phyloP scores from a whole-genome alignment of 1,140 invertebrate genomes.

The Temnothorax nylanderi region DNA sequence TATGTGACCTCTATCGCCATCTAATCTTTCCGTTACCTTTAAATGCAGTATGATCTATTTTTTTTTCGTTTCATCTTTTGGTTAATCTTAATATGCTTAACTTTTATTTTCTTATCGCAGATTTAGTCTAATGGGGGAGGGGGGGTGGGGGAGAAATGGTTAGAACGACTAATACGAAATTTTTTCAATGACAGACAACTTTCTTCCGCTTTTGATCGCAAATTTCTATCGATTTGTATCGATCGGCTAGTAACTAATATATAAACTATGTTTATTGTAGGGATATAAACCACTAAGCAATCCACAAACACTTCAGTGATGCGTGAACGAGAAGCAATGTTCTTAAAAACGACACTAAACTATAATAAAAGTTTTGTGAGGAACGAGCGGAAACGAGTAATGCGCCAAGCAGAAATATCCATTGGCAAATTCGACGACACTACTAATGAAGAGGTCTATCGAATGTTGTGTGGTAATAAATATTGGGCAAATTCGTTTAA shows the following conservation, averaged over 20 bases:
- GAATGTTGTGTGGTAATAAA: slow-evolving; percentile 50
- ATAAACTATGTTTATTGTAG: slow-evolving; percentile 67
- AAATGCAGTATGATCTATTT: slow-evolving; percentile 36
- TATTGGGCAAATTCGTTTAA: slow-evolving; percentile 43
- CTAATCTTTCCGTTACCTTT: slow-evolving; percentile 11
- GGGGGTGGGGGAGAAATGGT: no score
- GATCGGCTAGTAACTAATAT: slow-evolving; percentile 12
- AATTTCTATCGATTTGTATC: not conserved
- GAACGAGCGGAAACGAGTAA: slow-evolving; percentile 34
- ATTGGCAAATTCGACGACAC: slow-evolving; percentile 45
- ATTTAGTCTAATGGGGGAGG: not conserved
- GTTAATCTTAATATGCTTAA: not conserved
- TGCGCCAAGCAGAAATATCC: slow-evolving; percentile 14
- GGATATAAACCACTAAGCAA: slow-evolving; percentile 77
- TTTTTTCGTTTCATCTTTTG: not conserved
- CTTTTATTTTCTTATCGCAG: not conserved
- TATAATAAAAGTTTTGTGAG: slow-evolving; percentile 18
- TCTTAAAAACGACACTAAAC: slow-evolving; percentile 26
- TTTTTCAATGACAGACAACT: not conserved
- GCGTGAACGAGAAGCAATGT: slow-evolving; percentile 32
- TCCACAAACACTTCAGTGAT: slow-evolving; percentile 76
- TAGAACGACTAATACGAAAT: not conserved
- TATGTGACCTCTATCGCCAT: slow-evolving; percentile 30
- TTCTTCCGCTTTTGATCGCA: not conserved
- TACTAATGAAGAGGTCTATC: slow-evolving; percentile 9